Percentiles rank a stretch among this genome's conserved stretches.
These are phyloP conservation scores for Cyphomyrmex costatus DNA, from an alignment of 1,140 invertebrate species.

Conservation along the genomic window DNA sequence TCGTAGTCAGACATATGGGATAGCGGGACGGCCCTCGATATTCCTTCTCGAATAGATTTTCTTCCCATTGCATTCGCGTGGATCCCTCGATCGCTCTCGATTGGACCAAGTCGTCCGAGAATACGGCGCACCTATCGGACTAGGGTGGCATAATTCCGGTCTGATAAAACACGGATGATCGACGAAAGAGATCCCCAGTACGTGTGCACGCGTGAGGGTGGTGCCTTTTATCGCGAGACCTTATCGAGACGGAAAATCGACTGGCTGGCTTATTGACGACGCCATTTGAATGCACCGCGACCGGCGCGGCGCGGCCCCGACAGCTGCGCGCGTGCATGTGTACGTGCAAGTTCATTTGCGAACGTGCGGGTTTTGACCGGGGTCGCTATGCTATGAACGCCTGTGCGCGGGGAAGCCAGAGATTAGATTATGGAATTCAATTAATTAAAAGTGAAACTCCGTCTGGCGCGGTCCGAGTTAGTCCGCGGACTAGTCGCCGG, in stretches of 20 bases:
- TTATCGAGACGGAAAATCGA: constrained; percentile 75
- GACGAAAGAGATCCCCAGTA: constrained; percentile 71
- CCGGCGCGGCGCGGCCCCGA: no score
- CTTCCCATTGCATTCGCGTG: constrained; percentile 37
- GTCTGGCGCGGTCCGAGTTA: constrained; percentile 43
- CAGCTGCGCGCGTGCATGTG: constrained; percentile 20
- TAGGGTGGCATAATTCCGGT: constrained; percentile 75
- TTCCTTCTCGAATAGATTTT: constrained; percentile 72
- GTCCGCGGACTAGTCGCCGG: constrained; percentile 17
- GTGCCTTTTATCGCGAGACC: constrained; percentile 67
- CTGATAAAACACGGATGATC: constrained; percentile 79
- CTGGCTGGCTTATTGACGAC: constrained; percentile 71
- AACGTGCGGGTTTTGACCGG: constrained; percentile 28
- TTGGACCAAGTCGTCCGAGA: constrained; percentile 76
- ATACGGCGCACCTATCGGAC: constrained; percentile 64
- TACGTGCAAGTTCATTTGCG: constrained; percentile 62
- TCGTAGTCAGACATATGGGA: constrained; percentile 48
- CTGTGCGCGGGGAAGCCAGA: constrained; percentile 18
- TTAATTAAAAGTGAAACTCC: constrained; percentile 66
- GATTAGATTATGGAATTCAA: constrained; percentile 68
- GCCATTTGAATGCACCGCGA: constrained; percentile 67
- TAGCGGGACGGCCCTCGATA: constrained; percentile 35
- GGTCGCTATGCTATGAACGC: constrained; percentile 18
- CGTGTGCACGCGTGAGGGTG: constrained; percentile 29
- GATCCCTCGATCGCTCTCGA: constrained; percentile 55